phyloP scores from a whole-genome alignment of 2,888 invertebrate genomes.

The Cremastinae sp. region DNA sequence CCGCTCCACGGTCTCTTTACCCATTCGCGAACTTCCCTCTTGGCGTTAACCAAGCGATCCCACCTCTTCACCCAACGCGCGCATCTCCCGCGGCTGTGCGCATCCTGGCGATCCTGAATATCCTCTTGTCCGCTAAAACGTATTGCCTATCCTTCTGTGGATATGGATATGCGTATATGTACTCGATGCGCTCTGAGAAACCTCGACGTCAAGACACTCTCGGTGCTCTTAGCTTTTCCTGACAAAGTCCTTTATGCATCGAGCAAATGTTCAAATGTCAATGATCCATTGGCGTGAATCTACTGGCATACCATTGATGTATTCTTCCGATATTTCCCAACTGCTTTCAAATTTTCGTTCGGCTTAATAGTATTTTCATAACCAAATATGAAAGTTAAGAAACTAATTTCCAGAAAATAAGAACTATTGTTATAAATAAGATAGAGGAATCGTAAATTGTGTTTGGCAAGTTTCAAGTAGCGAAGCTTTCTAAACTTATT shows the following conservation, averaged over 20 bases:
- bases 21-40: conserved; percentile 35
- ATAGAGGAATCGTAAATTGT: too few relatives aligned
- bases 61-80: conserved; percentile 38
- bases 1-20: conserved; percentile 22
- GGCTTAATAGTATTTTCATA: too few relatives aligned
- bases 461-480: too few relatives aligned
- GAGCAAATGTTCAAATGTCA: conserved; percentile 27
- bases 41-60: conserved; percentile 46
- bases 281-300: conserved; percentile 55
- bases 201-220: conserved; percentile 50
- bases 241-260: conserved; percentile 21
- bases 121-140: conserved; percentile 18
- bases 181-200: neutral
- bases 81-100: conserved; percentile 6
- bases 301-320: too few relatives aligned
- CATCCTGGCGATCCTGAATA: conserved; percentile 31
- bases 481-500: too few relatives aligned
- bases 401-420: too few relatives aligned
- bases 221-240: conserved; percentile 37
- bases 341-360: too few relatives aligned
- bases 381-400: too few relatives aligned
- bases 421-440: too few relatives aligned
- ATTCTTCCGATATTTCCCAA: too few relatives aligned
- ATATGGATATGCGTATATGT: conserved; percentile 1
- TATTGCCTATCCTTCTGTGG: neutral